phyloP scores from a whole-genome alignment of 2,888 invertebrate species.

The Nemotelus pantherinus region DNA sequence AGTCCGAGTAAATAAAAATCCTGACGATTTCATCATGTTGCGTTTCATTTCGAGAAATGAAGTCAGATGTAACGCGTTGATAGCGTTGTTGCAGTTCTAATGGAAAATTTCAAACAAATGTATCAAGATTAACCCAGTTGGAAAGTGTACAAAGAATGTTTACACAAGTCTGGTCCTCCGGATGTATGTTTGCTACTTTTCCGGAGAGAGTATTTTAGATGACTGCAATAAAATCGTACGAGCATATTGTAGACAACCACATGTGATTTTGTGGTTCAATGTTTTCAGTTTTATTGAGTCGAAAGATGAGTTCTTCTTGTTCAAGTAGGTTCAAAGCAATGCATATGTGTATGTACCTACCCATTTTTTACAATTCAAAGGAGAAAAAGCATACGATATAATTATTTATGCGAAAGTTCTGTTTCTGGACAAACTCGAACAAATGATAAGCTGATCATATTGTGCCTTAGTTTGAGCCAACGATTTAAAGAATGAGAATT shows the following conservation, averaged over 20 bases:
- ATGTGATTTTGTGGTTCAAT: too few species aligned
- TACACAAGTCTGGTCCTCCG: neutral
- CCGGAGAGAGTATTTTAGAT: neutral
- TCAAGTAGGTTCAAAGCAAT: too few species aligned
- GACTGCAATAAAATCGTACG: neutral
- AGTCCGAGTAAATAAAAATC: slow-evolving; percentile 26
- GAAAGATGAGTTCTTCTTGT: too few species aligned
- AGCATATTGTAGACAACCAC: neutral
- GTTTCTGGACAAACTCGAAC: too few species aligned
- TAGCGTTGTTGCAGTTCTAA: slow-evolving; percentile 17
- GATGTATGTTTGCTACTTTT: neutral
- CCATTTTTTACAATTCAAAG: too few species aligned
- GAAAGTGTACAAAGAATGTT: slow-evolving; percentile 4
- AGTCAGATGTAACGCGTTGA: slow-evolving; percentile 44
- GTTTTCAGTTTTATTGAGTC: too few species aligned
- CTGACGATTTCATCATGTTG: neutral
- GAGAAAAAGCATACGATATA: too few species aligned
- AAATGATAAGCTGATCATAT: too few species aligned
- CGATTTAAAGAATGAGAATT: too few species aligned
- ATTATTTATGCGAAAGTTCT: too few species aligned
- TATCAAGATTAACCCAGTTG: slow-evolving; percentile 48
- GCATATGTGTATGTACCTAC: too few species aligned
- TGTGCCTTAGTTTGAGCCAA: too few species aligned
- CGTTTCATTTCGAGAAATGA: slow-evolving; percentile 15
- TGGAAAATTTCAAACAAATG: slow-evolving; percentile 45